phyloP scores from a whole-genome alignment of 2,888 invertebrate genomes.

The Tillus elongatus region DNA sequence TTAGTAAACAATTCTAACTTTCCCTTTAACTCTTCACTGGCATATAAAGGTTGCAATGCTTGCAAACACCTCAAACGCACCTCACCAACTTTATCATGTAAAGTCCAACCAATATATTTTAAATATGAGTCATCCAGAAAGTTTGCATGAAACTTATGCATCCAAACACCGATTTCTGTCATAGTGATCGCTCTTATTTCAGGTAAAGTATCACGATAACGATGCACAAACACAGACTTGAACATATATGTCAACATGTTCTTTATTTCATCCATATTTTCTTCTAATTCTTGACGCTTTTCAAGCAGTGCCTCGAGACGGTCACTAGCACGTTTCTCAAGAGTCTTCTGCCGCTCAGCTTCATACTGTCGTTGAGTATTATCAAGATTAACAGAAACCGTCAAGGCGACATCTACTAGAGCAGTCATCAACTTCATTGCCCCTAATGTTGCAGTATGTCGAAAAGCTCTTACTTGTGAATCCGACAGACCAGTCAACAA shows the following conservation, averaged over 20 bases:
- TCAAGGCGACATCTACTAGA: constrained; percentile 91
- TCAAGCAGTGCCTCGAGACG: constrained; percentile 86
- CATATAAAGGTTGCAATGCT: constrained; percentile 90
- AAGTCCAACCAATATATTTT: constrained; percentile 98
- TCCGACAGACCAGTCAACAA: constrained; percentile 93
- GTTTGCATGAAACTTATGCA: constrained; percentile 97
- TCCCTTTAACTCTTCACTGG: constrained; percentile 86
- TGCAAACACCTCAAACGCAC: constrained; percentile 76
- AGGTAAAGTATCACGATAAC: constrained; percentile 71
- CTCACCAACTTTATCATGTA: constrained; percentile 97
- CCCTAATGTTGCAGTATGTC: constrained; percentile 42
- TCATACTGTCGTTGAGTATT: constrained; percentile 97
- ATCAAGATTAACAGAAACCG: constrained; percentile 91
- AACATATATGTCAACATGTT: constrained; percentile 99
- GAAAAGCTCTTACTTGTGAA: constrained; percentile 68
- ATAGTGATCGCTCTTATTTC: constrained; percentile 97
- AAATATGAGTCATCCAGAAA: constrained; percentile 99
- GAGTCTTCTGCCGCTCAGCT: constrained; percentile 84
- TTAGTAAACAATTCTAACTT: constrained; percentile 97
- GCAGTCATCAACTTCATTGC: constrained; percentile 99
- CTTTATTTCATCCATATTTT: constrained; percentile 98
- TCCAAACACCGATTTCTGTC: constrained; percentile 99
- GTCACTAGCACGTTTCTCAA: constrained; percentile 87
- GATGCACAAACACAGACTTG: constrained; percentile 97
- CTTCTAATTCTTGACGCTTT: constrained; percentile 91